phyloP scores from a whole-genome alignment of 2,888 invertebrate genomes.

The Drosophila ezoana region DNA sequence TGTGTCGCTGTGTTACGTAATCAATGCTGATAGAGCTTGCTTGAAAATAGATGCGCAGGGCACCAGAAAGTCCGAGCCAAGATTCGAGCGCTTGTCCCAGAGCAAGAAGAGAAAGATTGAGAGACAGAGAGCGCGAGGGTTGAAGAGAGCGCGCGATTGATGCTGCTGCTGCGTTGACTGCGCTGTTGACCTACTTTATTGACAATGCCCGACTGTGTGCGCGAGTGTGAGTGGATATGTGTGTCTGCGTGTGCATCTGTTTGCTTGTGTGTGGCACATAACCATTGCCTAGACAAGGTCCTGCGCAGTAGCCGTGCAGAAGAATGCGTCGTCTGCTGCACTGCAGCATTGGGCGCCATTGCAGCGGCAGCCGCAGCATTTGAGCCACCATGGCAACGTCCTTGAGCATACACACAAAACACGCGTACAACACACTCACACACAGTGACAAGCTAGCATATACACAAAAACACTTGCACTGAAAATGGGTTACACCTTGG shows the following conservation, averaged over 20 bases:
- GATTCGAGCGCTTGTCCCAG: conserved; percentile 1
- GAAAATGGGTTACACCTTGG: conserved; percentile 57
- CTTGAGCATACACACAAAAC: conserved; percentile 57
- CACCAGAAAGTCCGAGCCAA: conserved; percentile 12
- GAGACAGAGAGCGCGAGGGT: background rate
- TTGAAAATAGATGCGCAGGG: conserved; percentile 47
- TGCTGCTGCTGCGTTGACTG: conserved; percentile 35
- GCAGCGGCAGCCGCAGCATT: conserved; percentile 51
- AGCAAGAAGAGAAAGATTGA: conserved; percentile 9
- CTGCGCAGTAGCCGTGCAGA: conserved; percentile 68
- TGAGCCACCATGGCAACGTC: conserved; percentile 55
- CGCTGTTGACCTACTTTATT: conserved; percentile 74
- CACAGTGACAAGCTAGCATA: conserved; percentile 5
- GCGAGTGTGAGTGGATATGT: conserved; percentile 35
- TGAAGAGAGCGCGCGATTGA: conserved; percentile 10
- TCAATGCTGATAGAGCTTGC: conserved; percentile 59
- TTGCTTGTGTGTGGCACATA: conserved; percentile 23
- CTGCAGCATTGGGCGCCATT: conserved; percentile 61
- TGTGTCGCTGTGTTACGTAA: conserved; percentile 66
- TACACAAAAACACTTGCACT: conserved; percentile 43
- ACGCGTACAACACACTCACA: conserved; percentile 13
- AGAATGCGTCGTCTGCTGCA: conserved; percentile 47
- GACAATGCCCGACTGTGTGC: conserved; percentile 53
- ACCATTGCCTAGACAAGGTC: conserved; percentile 62
- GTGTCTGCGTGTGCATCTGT: conserved; percentile 5